Evolutionary conservation across 2,113 vertebrate species (phyloP), one percentile per base, ranked within the genome.

Genomic region (Ramphastos sulfuratus): DNA sequence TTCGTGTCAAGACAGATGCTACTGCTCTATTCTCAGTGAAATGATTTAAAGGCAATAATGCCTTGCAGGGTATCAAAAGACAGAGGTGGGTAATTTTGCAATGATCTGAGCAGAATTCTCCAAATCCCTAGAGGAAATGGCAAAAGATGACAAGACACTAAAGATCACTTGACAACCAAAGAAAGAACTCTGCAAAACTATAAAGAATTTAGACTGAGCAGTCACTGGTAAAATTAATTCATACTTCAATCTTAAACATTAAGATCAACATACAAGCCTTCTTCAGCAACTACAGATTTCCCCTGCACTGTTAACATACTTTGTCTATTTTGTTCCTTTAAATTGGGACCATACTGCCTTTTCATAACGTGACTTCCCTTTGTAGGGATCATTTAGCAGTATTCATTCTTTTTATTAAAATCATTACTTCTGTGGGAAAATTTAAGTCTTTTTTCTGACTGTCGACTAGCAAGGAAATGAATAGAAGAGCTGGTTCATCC

Each of bases 1-100:
- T 89, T 89, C 48, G 42, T 23, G 19, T 65, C 59, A 82, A 87
- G 79, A 93, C 33, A 90, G 75, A 93, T 37, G 44, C 1, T 82
- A 9, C 7, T 82, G 35, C 33, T 85, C 50, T 79, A 6, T 58
- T 85, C 4, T 0, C 71, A 82, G 33, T 15, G 55, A 91, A 91
- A 87, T 54, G 28, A 85, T 58, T 69, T 67, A 87, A 82, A 28
- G 54, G 27, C 19, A 75, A 17, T 76, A 85, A 82, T 15, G 48
- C 21, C 82, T 74, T 84, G 31, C 30, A 75, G 0, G 0, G 18
- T 72, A 31, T 54, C 42, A 85, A 52, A 31, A 42, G 25, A 91
- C 75, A 42, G 9, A 7, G 6, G 9, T 60, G 28, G 14, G 10
- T 17, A 67, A 18, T 35, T 55, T 77, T 92, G 80, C 17, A 76